phyloP scores from a whole-genome alignment of 1,140 invertebrate species.

The Drosophila ficusphila region DNA sequence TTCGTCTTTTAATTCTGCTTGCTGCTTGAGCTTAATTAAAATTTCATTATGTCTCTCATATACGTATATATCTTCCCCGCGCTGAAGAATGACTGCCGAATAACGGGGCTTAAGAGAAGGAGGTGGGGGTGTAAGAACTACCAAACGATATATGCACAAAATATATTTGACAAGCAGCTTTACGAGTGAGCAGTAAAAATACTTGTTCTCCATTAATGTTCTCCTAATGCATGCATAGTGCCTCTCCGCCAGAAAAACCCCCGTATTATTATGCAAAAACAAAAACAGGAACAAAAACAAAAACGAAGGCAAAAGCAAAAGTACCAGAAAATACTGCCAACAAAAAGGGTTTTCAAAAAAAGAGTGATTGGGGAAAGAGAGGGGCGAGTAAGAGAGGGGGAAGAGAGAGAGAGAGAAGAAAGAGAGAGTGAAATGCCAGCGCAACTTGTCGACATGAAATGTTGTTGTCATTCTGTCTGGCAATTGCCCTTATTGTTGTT shows the following conservation, averaged over 20 bases:
- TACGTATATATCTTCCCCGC: constrained; percentile 40
- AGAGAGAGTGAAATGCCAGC: constrained; percentile 54
- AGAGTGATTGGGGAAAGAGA: no score
- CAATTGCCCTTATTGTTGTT: constrained; percentile 34
- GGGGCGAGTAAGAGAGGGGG: no score
- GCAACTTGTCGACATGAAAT: constrained; percentile 81
- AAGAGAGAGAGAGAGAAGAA: no score
- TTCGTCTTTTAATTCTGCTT: constrained; percentile 62
- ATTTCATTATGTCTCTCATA: constrained; percentile 69
- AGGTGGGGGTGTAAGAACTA: no score
- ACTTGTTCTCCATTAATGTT: constrained; percentile 58
- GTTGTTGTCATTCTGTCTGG: constrained; percentile 75
- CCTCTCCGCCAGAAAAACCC: neutral
- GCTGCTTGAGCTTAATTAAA: constrained; percentile 74
- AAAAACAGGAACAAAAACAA: constrained; percentile 16
- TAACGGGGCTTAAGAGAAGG: neutral
- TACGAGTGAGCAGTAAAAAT: constrained; percentile 75
- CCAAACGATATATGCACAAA: constrained; percentile 54
- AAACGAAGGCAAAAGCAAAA: no score
- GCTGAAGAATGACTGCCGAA: constrained; percentile 4
- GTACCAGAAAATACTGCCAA: constrained; percentile 3
- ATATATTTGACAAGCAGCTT: constrained; percentile 79
- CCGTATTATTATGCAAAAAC: constrained; percentile 20
- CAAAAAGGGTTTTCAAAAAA: neutral
- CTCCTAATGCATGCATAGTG: constrained; percentile 29